Evolutionary conservation across 1,140 invertebrate species (phyloP), one percentile per base, ranked within the genome.

Genomic region (Drosophila sp.): DNA sequence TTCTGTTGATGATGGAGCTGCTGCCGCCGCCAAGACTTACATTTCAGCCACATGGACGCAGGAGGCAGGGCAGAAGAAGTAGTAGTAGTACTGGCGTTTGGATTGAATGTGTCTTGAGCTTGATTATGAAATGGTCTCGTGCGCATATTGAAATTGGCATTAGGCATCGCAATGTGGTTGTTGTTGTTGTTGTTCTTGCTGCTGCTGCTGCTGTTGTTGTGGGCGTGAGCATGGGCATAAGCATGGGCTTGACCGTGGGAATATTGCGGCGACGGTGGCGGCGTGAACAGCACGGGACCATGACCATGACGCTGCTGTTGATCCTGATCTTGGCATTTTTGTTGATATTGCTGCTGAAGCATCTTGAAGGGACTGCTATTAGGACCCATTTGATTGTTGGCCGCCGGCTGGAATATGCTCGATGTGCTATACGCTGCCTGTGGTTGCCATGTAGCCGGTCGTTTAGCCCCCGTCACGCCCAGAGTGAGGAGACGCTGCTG

Each of bases 21-120:
- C 85, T 69, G 82, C 85, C 76, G 80, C 86, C 80, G 80, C 90
- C 79, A 89, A 91, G 85, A 91, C 90, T 91, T 91, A 91, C 90
- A 89, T 91, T 91, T 91, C 69, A 89, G 87, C 90, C 90, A 91
- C 80, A 85, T 74, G 76, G 72, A 74, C 85, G 70, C 76, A 67
- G 90, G 83, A 70, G 90, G 83, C 71, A 78, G 57, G 83, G 83
- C 79, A 69, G 77, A 81, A 76, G 76, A 77, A 69, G 77, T 67
- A 84, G 76, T 85, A 70, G 79, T 80, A 69, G 77, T 67, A 85
- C 76, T 85, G 70, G 70, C 67, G 67, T 76, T 79, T 72, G 62
- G 71, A 89, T 89, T 89, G 80, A 80, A 76, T 74, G 83, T 87
- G 80, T 87, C 84, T 89, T 89, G 85, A 89, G 84, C 85, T 90